Base-by-base conservation (phyloP, 2,113 vertebrate genomes). In the Mixornis gularis region DNA sequence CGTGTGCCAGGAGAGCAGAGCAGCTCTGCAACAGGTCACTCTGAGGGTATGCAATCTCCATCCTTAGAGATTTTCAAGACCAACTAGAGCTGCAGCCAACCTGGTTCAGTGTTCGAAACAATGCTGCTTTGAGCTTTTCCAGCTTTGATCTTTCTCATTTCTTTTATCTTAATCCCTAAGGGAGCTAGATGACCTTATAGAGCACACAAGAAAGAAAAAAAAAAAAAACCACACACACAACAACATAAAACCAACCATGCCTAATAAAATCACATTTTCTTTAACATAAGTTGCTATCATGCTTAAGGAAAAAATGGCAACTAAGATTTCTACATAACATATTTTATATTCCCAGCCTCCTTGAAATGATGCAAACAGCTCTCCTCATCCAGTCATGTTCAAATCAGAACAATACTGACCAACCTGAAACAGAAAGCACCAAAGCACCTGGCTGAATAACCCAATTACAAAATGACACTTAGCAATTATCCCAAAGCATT, bases 71-170 rank as follows among this genome's bases (percentile, higher is more conserved):
- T 55, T 93, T 92, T 85, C 78, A 92, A 94, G 63, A 16, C 24
- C 70, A 87, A 13, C 34, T 30, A 68, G 20, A 87, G 62, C 89
- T 69, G 34, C 71, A 89, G 85, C 59, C 87, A 95, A 87, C 63
- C 63, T 79, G 82, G 73, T 43, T 87, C 44, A 52, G 5, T 12
- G 27, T 1, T 83, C 51, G 55, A 89, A 95, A 95, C 87, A 94
- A 95, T 22, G 25, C 51, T 83, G 74, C 92, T 92, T 95, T 95
- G 63, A 95, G 85, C 59, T 93, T 79, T 79, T 87, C 51, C 71
- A 70, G 15, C 93, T 95, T 95, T 92, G 93, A 95, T 95, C 92
- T 91, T 82, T 93, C 70, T 79, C 32, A 17, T 30, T 79, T 55
- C 92, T 95, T 95, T 92, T 82, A 82, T 93, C 44, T 87, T 46